Percentiles rank a stretch among this genome's conserved stretches.
Conservation (phyloP, 2,113 vertebrate species). For the Python bivittatus region DNA sequence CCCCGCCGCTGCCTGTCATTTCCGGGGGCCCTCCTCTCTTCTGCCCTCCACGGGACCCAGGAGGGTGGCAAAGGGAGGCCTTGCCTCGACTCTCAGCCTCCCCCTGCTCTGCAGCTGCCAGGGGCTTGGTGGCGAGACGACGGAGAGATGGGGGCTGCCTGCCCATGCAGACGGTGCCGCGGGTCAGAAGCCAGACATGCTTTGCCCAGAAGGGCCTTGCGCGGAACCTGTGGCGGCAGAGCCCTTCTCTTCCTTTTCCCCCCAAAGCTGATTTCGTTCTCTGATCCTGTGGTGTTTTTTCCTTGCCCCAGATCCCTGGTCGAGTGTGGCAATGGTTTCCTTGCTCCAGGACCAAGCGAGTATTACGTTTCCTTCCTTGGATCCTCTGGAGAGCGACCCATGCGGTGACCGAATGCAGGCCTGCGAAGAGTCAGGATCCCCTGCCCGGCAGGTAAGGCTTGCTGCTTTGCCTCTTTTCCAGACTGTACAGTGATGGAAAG, state of each 20-base stretch:
- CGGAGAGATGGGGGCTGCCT: too few species aligned
- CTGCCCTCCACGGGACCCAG: background rate
- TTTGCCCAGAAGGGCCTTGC: background rate
- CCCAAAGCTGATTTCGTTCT: background rate
- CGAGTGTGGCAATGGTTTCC: conserved; percentile 73
- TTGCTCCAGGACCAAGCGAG: conserved; percentile 74
- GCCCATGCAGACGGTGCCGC: background rate
- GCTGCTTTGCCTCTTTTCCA: background rate
- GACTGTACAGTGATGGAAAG: too few species aligned
- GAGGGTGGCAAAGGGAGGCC: background rate
- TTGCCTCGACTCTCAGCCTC: too few species aligned
- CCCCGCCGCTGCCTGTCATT: background rate
- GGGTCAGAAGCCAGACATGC: background rate
- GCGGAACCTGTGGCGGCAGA: background rate
- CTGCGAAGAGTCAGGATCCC: conserved; percentile 70
- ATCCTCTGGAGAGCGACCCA: conserved; percentile 72
- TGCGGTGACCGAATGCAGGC: conserved; percentile 75
- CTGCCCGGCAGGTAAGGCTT: conserved; percentile 70
- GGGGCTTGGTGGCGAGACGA: too few species aligned
- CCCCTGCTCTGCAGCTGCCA: too few species aligned
- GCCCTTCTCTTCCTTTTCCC: too few species aligned
- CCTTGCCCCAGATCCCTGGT: conserved; percentile 50
- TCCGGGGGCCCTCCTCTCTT: background rate
- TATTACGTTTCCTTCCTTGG: conserved; percentile 69
- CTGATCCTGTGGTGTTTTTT: background rate